phyloP scores from a whole-genome alignment of 2,888 invertebrate species.

The Helobdella robusta region DNA sequence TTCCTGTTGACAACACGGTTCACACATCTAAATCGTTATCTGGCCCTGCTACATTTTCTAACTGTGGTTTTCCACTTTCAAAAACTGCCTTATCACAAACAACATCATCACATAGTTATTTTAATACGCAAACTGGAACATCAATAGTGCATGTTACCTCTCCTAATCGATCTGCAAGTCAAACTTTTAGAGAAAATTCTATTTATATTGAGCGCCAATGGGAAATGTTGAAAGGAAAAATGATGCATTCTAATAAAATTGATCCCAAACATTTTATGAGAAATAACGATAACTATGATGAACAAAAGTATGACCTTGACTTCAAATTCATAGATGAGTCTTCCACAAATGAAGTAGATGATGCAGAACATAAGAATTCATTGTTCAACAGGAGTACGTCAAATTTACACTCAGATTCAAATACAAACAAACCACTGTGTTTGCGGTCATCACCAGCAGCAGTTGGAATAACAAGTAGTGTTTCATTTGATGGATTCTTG shows the following conservation, averaged over 20 bases:
- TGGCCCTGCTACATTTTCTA: neutral
- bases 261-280: conserved; percentile 9
- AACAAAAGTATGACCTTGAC: neutral
- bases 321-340: too few relatives aligned
- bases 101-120: conserved; percentile 21
- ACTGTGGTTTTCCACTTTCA: neutral
- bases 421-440: too few relatives aligned
- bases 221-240: conserved; percentile 22
- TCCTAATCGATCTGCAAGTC: neutral
- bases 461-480: too few relatives aligned
- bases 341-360: too few relatives aligned
- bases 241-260: conserved; percentile 12
- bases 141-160: conserved; percentile 21
- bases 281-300: neutral
- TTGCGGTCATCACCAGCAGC: too few relatives aligned
- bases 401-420: neutral
- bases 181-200: conserved; percentile 8
- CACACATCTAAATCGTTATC: neutral
- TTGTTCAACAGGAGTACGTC: too few relatives aligned
- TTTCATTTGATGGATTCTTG: too few relatives aligned
- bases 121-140: conserved; percentile 25
- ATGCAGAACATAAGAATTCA: too few relatives aligned
- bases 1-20: neutral
- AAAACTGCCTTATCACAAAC: neutral
- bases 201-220: conserved; percentile 19